Evolutionary conservation across 2,888 invertebrate species (phyloP), one percentile per base, ranked within the genome.

Genomic region (Cantharis rustica): DNA sequence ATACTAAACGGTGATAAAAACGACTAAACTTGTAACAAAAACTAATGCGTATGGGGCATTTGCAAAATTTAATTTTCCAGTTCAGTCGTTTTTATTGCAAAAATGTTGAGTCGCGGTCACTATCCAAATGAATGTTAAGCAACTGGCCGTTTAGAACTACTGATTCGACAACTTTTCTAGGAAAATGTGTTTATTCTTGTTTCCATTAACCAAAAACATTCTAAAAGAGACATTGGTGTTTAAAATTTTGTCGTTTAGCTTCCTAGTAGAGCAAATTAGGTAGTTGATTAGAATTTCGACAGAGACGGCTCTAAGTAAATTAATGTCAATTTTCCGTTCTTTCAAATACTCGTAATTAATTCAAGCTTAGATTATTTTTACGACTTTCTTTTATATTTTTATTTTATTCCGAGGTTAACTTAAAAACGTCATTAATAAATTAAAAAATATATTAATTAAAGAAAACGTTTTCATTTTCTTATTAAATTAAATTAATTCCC

Each of bases 51-150:
- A 86, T 87, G 86, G 85, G 84, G 84, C 86, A 86, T 87, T 87
- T 86, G 84, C 86, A 84, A 86, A 87, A 87, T 87, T 87, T 87
- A 87, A 87, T 87, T 87, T 87, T 86, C 87, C 87, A 85, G 86
- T 84, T 84, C 82, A 86, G 85, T 83, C 83, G 84, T 81, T 86
- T 87, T 87, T 87, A 87, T 86, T 83, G 85, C 84, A 86, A 86
- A 87, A 77, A 77, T 77, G 77, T 77, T 77, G 77, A 77, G 77
- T 77, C 80, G 80, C 79, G 79, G 80, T 80, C 80, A 80, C 80
- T 80, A 80, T 80, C 75, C 79, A 78, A 80, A 80, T 80, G 79
- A 80, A 80, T 80, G 80, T 76, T 79, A 79, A 80, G 78, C 80
- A 77, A 80, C 77, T 77, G 76, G 75, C 75, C 77, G 77, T 77